phyloP scores from a whole-genome alignment of 2,888 invertebrate genomes.

The Temnothorax rugatulus region DNA sequence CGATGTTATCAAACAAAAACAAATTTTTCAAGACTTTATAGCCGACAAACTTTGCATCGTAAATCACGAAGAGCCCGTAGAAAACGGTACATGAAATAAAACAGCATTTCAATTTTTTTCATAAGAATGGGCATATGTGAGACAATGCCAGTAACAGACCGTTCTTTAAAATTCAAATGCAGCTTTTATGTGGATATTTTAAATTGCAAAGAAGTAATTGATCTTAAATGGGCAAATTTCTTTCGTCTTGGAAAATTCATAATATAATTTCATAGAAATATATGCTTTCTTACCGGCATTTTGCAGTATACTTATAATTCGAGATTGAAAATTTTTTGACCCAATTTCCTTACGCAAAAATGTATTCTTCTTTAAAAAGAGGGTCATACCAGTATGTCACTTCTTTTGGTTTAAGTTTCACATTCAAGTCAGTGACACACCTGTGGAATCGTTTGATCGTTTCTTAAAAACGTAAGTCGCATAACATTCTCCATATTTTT shows the following conservation, averaged over 20 bases:
- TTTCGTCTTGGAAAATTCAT: not conserved
- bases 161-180: not conserved
- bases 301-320: not conserved
- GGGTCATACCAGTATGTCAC: slow-evolving; percentile 52
- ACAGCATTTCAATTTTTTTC: not conserved
- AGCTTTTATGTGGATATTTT: slow-evolving; percentile 3
- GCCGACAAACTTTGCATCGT: not conserved
- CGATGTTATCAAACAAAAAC: slow-evolving; percentile 9
- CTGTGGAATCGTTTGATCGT: not conserved
- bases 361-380: slow-evolving; percentile 48
- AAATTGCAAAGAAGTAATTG: not conserved
- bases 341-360: slow-evolving; percentile 30
- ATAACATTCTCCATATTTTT: not conserved
- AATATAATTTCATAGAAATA: not conserved
- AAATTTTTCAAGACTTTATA: not conserved
- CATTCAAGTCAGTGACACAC: not conserved
- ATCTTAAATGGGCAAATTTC: not conserved
- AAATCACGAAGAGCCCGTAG: not conserved
- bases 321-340: not conserved
- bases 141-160: not conserved
- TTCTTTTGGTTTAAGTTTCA: slow-evolving; percentile 46
- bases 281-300: not conserved
- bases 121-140: not conserved
- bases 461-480: not conserved
- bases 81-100: not conserved